Percentiles rank a stretch among this genome's conserved stretches.
Conservation (phyloP, 64 coral and sea anemone species). For the Dendronephthya gigantea region DNA sequence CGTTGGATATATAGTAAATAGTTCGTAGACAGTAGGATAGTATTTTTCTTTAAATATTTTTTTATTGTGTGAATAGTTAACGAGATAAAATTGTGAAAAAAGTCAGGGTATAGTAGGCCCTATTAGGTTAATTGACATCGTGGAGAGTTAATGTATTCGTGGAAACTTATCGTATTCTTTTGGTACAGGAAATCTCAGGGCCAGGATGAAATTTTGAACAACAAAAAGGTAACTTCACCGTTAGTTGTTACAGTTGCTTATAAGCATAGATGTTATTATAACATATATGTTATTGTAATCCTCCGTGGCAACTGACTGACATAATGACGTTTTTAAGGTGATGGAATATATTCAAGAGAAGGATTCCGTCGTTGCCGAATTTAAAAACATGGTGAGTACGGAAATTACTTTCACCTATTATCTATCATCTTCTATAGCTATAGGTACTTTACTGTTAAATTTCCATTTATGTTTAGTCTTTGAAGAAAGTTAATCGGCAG, state of each 20-base stretch:
- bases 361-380: neutral
- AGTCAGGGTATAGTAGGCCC: too few relatives aligned
- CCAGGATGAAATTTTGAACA: neutral
- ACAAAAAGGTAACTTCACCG: neutral
- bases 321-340: neutral
- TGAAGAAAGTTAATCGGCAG: slow-evolving; percentile 1
- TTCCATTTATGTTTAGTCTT: slow-evolving; percentile 6
- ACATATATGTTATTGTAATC: neutral
- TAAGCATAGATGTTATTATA: neutral
- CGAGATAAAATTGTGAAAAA: too few relatives aligned
- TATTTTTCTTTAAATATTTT: too few relatives aligned
- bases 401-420: too few relatives aligned
- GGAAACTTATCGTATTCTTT: too few relatives aligned
- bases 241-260: too few relatives aligned
- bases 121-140: too few relatives aligned
- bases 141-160: too few relatives aligned
- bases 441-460: neutral
- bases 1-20: too few relatives aligned
- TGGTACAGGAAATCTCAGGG: neutral
- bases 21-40: too few relatives aligned
- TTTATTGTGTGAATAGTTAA: too few relatives aligned
- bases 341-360: neutral
- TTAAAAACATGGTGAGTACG: slow-evolving; percentile 3
- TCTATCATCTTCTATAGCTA: too few relatives aligned
- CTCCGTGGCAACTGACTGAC: neutral